Evolutionary conservation across 2,797 vertebrate genomes (phyloP).

Genomic region (Mus spretus): DNA sequence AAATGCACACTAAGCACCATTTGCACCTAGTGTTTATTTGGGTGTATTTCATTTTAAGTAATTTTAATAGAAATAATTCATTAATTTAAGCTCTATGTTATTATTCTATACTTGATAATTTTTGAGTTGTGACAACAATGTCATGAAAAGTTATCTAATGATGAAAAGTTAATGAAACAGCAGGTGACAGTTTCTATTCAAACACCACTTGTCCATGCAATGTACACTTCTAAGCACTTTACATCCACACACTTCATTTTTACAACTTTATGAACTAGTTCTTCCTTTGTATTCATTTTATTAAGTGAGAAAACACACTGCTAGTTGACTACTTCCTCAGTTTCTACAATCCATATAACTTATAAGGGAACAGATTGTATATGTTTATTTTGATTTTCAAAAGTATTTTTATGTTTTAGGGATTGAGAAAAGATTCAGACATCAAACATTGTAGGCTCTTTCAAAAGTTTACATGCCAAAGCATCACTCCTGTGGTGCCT

Average conservation of each 20-base stretch:
- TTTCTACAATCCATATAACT: not conserved
- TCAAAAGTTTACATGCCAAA: constrained; percentile 14
- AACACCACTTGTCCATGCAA: not conserved
- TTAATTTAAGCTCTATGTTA: constrained; percentile 1
- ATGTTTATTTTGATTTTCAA: constrained; percentile 43
- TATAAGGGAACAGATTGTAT: not conserved
- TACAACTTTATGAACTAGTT: not conserved
- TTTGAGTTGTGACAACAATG: not conserved
- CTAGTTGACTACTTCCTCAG: not conserved
- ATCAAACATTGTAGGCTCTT: not conserved
- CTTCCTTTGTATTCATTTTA: not conserved
- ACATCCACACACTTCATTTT: not conserved
- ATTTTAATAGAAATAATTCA: constrained; percentile 32
- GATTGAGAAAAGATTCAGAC: not conserved
- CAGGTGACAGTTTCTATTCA: not conserved
- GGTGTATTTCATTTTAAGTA: not conserved
- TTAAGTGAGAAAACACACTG: not conserved
- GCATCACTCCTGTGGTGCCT: not conserved
- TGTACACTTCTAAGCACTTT: not conserved
- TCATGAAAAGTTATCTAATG: not conserved
- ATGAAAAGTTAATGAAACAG: constrained; percentile 12
- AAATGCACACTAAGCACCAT: not conserved
- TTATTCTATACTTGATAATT: not conserved
- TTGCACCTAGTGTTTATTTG: not conserved
- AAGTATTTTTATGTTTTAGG: not conserved